Evolutionary conservation across 2,888 invertebrate species (phyloP), one percentile per base, ranked within the genome.

Genomic region (Brachycybe producta): DNA sequence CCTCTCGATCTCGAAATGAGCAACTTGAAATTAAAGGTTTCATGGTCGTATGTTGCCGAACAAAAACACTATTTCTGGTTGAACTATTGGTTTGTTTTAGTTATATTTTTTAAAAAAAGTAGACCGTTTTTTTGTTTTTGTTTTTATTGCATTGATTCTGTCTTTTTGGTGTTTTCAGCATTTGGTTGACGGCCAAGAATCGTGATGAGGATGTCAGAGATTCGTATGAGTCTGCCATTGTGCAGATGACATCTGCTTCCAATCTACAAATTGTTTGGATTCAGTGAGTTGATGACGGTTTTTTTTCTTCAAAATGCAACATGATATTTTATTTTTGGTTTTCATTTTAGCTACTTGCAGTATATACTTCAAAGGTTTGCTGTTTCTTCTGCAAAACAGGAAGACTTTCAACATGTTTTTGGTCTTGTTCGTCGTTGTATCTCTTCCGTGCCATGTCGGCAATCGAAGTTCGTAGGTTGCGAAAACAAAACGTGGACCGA

Each of bases 51-150:
- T 26, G 28, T 15, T 17, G 17, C 4, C 19, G 27, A 26, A n/a
- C 47, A 38, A 17, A 47, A 43, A 43, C 5, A 42, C 11, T 34
- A 42, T 27, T 27, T 50, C 15, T 50, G 49, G 49, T 26, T 50
- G 24, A 43, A 27, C 17, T 50, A 43, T 34, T 50, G 49, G 49
- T 50, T 35, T 19, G 47, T 23, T 46, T 39, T 11, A n/a, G 19
- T 23, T 45, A 4, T 3, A 15, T 7, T 5, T 2, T 17, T 11
- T 36, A 3, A 19, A 8, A 5, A 27, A 19, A 40, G n/a, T 40
- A 26, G 32, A 1, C 27, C 27, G n/a, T 30, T 30, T 43, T 23
- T n/a, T n/a, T 15, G 34, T 19, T 32, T 24, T 15, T 19, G 15
- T 19, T 19, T 5, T 19, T 15, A 44, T 19, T 44, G 17, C 44